These are phyloP conservation scores for Campoletis raptor DNA, from an alignment of 2,888 invertebrate genomes.

Conservation along the genomic window DNA sequence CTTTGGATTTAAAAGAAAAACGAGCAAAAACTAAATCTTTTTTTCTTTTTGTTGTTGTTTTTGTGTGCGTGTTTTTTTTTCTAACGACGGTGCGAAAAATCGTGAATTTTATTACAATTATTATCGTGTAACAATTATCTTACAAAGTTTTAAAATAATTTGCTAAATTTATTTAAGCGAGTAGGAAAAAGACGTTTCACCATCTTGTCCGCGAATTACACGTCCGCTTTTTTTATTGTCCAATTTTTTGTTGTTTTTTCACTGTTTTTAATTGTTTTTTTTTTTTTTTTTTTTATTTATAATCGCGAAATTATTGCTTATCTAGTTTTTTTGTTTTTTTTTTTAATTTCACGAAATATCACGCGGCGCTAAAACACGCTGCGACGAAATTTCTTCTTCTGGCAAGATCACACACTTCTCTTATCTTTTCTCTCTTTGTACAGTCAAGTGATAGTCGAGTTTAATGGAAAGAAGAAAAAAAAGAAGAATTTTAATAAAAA, in stretches of 20 bases:
- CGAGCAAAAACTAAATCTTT: neutral
- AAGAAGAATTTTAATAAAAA: too few species aligned
- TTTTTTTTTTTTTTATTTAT: neutral
- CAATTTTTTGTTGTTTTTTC: neutral
- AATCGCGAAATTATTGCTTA: constrained; percentile 7
- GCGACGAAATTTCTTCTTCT: constrained; percentile 58
- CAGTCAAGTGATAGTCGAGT: neutral
- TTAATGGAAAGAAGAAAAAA: neutral
- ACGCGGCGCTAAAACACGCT: constrained; percentile 67
- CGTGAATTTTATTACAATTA: constrained; percentile 16
- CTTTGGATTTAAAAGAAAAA: constrained; percentile 6
- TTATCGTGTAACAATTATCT: constrained; percentile 12
- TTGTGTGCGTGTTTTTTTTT: neutral
- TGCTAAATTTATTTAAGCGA: neutral
- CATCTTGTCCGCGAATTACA: neutral
- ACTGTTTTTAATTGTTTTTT: neutral
- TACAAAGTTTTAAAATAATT: constrained; percentile 20
- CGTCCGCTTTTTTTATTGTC: neutral
- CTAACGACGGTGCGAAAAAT: neutral
- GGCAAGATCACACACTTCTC: constrained; percentile 29
- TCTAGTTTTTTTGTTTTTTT: neutral
- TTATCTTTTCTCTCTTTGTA: constrained; percentile 6
- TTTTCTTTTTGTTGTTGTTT: neutral
- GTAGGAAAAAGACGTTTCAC: neutral
- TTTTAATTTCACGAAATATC: constrained; percentile 6